Evolutionary conservation across 2,113 vertebrate species (phyloP), one percentile per base, ranked within the genome.

Genomic region (Xiphophorus maculatus): DNA sequence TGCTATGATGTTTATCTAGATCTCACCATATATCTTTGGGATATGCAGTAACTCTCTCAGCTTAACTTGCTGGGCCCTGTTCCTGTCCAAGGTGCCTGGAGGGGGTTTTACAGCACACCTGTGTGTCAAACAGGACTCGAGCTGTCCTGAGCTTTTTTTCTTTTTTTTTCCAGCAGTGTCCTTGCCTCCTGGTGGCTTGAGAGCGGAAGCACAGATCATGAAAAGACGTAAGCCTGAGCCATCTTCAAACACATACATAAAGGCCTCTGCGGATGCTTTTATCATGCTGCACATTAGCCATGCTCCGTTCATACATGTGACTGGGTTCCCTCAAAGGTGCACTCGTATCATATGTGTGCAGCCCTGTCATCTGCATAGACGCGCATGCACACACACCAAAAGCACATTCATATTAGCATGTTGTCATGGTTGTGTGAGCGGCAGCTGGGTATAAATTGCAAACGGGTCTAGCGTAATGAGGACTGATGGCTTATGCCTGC

Each of bases 401-500:
- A 76, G 82, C 78, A 82, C 80, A 82, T 32, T 81, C 64, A 79
- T 74, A 91, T 93, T 89, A 92, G 87, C 92, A 94, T 94, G 90
- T 88, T 90, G 91, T 89, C 89, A 91, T 81, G 88, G 84, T 71
- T 88, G 84, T 88, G 84, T 89, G 90, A 89, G 89, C 84, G 75
- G 87, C 89, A 91, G 84, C 80, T 80, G 90, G 86, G 88, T 93
- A 87, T 90, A 90, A 92, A 92, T 91, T 91, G 88, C 87, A 81
- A 79, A 68, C 79, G 81, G 85, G 84, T 90, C 76, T 91, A 30
- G 80, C 78, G 89, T 94, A 94, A 95, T 94, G 92, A 95, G 93
- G 91, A 94, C 87, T 92, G 93, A 94, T 93, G 90, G 92, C 86
- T 94, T 89, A 80, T 88, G 89, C 84, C 89, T 89, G 78, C 94